These are phyloP conservation scores for Agrypnus murinus DNA, from an alignment of 2,888 invertebrate species.

Conservation along the genomic window DNA sequence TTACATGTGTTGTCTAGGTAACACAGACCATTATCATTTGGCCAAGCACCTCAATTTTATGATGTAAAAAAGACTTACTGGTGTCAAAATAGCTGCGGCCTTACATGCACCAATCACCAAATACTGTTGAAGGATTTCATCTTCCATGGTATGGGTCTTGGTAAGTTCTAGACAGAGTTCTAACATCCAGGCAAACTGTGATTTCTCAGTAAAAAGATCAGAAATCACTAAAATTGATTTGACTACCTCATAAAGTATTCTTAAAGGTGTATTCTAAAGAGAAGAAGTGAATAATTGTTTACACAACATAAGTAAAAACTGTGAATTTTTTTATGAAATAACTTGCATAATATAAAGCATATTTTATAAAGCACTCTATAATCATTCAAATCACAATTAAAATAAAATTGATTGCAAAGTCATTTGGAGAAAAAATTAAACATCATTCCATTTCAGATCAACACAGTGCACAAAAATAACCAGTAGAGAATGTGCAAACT, in stretches of 20 bases:
- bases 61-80: conserved; percentile 69
- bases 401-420: too few species aligned
- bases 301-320: too few species aligned
- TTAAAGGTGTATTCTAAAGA: conserved; percentile 70
- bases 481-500: too few species aligned
- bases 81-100: conserved; percentile 78
- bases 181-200: conserved; percentile 88
- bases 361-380: too few species aligned
- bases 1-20: too few species aligned
- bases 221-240: conserved; percentile 82
- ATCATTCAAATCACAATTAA: too few species aligned
- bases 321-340: too few species aligned
- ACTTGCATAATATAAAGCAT: too few species aligned
- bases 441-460: too few species aligned
- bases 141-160: conserved; percentile 81
- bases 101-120: conserved; percentile 80
- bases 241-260: conserved; percentile 75
- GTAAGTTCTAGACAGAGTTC: conserved; percentile 80
- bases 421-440: too few species aligned
- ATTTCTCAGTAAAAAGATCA: conserved; percentile 83
- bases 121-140: conserved; percentile 85
- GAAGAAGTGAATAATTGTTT: conserved; percentile 40
- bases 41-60: background rate
- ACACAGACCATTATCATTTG: too few species aligned
- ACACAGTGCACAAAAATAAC: too few species aligned